These are phyloP conservation scores for Protula sp. DNA, from an alignment of 2,888 invertebrate genomes.

Conservation along the genomic window DNA sequence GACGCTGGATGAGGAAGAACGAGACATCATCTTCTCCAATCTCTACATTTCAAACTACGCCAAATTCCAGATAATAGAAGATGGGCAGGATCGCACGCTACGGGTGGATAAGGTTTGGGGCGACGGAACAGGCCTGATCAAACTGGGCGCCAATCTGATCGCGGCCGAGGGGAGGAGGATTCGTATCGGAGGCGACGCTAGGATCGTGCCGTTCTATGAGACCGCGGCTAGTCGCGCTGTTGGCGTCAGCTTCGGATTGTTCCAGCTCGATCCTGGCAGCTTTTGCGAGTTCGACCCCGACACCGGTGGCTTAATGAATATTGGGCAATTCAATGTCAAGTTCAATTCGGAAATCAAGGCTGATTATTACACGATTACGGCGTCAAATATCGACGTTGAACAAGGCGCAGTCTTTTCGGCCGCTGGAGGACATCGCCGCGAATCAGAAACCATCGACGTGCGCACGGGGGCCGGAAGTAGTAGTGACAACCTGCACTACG, in stretches of 20 bases:
- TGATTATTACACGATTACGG: conserved; percentile 30
- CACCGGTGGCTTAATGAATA: conserved; percentile 30
- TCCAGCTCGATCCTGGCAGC: conserved; percentile 36
- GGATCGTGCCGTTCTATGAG: conserved; percentile 27
- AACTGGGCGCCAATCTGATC: conserved; percentile 30
- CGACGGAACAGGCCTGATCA: conserved; percentile 34
- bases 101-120: conserved; percentile 30
- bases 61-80: conserved; percentile 29
- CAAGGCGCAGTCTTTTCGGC: conserved; percentile 28
- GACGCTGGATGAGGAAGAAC: conserved; percentile 25
- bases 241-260: conserved; percentile 29
- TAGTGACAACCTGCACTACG: not conserved
- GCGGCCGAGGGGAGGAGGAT: conserved; percentile 23
- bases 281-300: conserved; percentile 27
- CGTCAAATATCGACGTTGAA: conserved; percentile 29
- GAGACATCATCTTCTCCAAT: conserved; percentile 24
- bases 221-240: conserved; percentile 18
- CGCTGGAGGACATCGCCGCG: conserved; percentile 23
- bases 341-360: conserved; percentile 28
- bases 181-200: conserved; percentile 33
- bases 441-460: conserved; percentile 25
- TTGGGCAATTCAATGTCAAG: conserved; percentile 28
- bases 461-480: not conserved
- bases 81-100: conserved; percentile 24
- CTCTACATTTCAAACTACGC: conserved; percentile 32